Percentiles rank a stretch among this genome's conserved stretches.
Conservation (phyloP, 35 echinoderm and acorn worm species). For the Hemicentrotus pulcherrimus region DNA sequence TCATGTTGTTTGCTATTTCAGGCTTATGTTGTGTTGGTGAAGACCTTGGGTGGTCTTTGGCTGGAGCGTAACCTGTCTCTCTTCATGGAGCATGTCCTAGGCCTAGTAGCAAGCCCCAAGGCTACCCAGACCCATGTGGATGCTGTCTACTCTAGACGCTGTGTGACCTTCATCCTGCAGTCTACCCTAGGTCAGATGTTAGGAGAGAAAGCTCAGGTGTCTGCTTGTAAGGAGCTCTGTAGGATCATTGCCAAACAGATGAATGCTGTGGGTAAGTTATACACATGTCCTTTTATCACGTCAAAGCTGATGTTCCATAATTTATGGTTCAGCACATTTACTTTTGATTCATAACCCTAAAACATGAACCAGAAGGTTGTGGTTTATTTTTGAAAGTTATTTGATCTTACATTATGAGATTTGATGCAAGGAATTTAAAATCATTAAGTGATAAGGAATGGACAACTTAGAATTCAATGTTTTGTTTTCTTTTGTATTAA, state of each 20-base stretch:
- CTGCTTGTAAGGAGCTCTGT: conserved; percentile 86
- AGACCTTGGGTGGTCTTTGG: conserved; percentile 92
- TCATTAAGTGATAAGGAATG: too few relatives aligned
- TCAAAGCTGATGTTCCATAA: too few relatives aligned
- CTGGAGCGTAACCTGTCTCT: conserved; percentile 90
- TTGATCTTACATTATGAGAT: too few relatives aligned
- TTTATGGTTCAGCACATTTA: too few relatives aligned
- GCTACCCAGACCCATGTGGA: conserved; percentile 94
- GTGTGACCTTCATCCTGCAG: conserved; percentile 91
- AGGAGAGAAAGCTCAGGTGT: conserved; percentile 95
- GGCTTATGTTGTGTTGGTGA: conserved; percentile 86
- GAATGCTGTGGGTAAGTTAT: conserved; percentile 81
- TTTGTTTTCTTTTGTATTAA: too few relatives aligned
- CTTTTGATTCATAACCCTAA: too few relatives aligned
- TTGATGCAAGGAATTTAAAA: too few relatives aligned
- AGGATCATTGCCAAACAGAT: conserved; percentile 89
- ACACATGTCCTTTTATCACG: too few relatives aligned
- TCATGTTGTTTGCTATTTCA: conserved; percentile 8
- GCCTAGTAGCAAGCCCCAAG: conserved; percentile 85
- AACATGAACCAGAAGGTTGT: too few relatives aligned
- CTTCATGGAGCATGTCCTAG: conserved; percentile 77
- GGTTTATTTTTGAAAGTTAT: too few relatives aligned
- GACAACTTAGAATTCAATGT: too few relatives aligned
- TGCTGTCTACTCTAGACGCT: conserved; percentile 89
- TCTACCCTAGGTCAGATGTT: conserved; percentile 86